Evolutionary conservation across 2,113 vertebrate genomes (phyloP), one percentile per base, ranked within the genome.

Genomic region (Dicentrarchus labrax): DNA sequence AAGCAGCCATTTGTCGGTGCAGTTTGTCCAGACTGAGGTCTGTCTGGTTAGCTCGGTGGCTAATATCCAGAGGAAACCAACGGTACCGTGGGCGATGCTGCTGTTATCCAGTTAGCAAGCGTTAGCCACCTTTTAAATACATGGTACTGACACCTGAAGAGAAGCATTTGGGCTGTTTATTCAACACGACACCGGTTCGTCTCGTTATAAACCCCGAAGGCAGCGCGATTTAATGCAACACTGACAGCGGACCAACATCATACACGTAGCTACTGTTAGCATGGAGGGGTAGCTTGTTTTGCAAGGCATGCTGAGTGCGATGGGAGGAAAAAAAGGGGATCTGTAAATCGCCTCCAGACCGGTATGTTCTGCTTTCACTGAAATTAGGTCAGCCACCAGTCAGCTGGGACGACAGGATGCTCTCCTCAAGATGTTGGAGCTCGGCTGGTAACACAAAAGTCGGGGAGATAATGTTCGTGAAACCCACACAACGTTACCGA

Each of bases 31-130:
- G 78, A 76, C 83, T 74, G 74, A 43, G 75, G 17, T 87, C 30
- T 72, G 68, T 70, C 76, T 73, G 71, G 82, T 91, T 93, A 94
- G 89, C 90, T 89, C 16, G 17, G 19, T 22, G 13, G 93, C 88
- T 91, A 94, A 87, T 2, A 59, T 74, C 59, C 71, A 84, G 57
- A 47, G 84, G 72, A 86, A 87, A 80, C 59, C 88, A 88, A 65
- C 85, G 75, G 61, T 22, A 73, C 21, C 69, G 71, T 62, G 62
- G 82, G 4, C 53, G 91, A 73, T 87, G 72, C 16, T 66, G 45
- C 11, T 11, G 54, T 79, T 87, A 68, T 16, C 56, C 50, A 67
- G 56, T 74, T 76, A 70, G 67, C 71, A 41, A 48, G 30, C 11
- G 48, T 45, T 71, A 74, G 73, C 85, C 9, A 13, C 45, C 16